A percentile compares a stretch with the other conserved stretches of the same genome.
These are phyloP conservation scores for Halcyon chelicuti DNA, from an alignment of 2,797 vertebrate genomes.

Conservation along the genomic window DNA sequence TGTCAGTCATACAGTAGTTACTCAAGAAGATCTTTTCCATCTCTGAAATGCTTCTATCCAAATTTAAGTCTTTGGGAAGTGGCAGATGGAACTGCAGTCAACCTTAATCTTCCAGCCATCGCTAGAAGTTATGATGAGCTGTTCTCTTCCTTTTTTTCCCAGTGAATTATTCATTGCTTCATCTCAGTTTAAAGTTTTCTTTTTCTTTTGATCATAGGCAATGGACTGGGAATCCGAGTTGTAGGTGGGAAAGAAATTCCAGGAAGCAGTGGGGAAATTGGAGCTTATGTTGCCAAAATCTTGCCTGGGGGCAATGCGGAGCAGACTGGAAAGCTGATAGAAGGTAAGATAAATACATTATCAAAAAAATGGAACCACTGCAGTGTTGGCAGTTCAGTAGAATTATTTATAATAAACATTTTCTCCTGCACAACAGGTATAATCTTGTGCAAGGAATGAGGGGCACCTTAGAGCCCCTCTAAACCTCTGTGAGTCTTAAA, in stretches of 20 bases:
- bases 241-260: constrained; percentile 98
- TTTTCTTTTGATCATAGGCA: constrained; percentile 76
- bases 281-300: constrained; percentile 95
- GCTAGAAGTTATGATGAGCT: background rate
- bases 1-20: background rate
- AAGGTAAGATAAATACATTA: constrained; percentile 85
- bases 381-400: background rate
- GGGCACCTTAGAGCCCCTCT: background rate
- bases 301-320: constrained; percentile 92
- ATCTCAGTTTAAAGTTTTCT: background rate
- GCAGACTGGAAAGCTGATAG: constrained; percentile 89
- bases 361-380: background rate
- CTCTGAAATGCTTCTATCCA: background rate
- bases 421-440: background rate
- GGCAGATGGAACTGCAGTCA: background rate
- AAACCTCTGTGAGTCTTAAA: background rate
- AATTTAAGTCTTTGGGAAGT: background rate
- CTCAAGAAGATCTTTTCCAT: background rate
- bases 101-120: background rate
- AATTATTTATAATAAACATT: background rate
- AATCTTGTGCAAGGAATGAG: background rate
- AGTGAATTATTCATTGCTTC: constrained; percentile 1
- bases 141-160: background rate
- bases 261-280: constrained; percentile 90
- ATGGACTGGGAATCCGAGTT: constrained; percentile 90